Evolutionary conservation across 2,888 invertebrate genomes (phyloP), one percentile per base, ranked within the genome.

Genomic region (Euphydryas editha): DNA sequence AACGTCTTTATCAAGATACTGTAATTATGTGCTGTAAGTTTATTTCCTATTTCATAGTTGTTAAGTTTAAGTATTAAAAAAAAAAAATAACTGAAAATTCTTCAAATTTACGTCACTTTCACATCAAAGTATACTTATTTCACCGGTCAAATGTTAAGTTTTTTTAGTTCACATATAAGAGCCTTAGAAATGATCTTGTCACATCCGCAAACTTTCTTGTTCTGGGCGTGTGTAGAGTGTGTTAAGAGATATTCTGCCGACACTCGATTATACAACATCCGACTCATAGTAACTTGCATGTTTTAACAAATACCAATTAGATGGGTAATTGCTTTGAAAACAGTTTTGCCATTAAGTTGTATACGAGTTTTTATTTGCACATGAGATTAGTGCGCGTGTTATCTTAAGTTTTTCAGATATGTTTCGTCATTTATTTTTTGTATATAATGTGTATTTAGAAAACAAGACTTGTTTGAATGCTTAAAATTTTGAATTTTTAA

Each of bases 321-420:
- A 62, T 66, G 60, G 54, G 64, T 71, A 71, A 71, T 72, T 71
- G 67, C 71, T 69, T 64, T 67, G 61, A 72, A 72, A 65, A 72
- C 71, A 71, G 60, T 67, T 68, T 62, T 62, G 55, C 65, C 69
- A 62, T 64, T 64, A 64, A 46, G 56, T n/a, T 20, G 24, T 56
- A 47, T 70, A 66, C 62, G 54, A 59, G 59, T 62, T 64, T 69
- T 72, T 72, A 66, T 72, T 72, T 72, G 70, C 66, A 18, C 58
- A 60, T 42, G 47, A 57, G 64, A 60, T 72, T 70, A 65, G 64
- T 69, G 49, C 30, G 54, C 62, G 36, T 67, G 65, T 69, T 60
- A 55, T 67, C 60, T 70, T 69, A 66, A 62, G 51, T 69, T 51
- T 62, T 44, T 65, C 17, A 65, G 65, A 67, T 59, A 21, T 59